Evolutionary conservation across 2,797 vertebrate species (phyloP).

Genomic region (Gorsachius magnificus): DNA sequence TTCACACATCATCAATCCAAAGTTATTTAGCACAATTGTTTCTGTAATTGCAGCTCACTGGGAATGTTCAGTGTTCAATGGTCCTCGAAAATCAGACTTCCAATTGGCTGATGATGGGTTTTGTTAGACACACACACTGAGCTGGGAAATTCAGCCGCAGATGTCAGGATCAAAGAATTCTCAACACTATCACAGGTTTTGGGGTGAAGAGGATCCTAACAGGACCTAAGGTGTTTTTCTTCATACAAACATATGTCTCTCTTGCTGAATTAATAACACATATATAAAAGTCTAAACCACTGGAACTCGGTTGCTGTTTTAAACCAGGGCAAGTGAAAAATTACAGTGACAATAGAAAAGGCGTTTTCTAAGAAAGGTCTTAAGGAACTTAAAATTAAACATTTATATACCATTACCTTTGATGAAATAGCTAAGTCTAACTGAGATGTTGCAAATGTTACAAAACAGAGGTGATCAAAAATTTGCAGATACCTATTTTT

Average conservation of each 20-base stretch:
- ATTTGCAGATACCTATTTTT: neutral
- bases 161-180: neutral
- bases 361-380: neutral
- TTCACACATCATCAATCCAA: conserved; percentile 52
- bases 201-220: neutral
- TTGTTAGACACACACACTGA: neutral
- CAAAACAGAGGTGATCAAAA: neutral
- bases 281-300: neutral
- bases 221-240: neutral
- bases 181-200: neutral
- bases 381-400: neutral
- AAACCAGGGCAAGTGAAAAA: neutral
- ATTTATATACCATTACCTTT: neutral
- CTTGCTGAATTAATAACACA: neutral
- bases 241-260: neutral
- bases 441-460: neutral
- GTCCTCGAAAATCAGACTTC: conserved; percentile 58
- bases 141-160: neutral
- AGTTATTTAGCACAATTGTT: conserved; percentile 66
- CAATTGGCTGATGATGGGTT: conserved; percentile 41
- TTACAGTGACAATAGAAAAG: neutral
- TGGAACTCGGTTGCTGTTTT: neutral
- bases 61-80: conserved; percentile 51
- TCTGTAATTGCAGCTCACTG: conserved; percentile 54
- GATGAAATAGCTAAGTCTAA: neutral